Evolutionary conservation across 2,113 vertebrate genomes (phyloP).

Genomic region (Alectura lathami): DNA sequence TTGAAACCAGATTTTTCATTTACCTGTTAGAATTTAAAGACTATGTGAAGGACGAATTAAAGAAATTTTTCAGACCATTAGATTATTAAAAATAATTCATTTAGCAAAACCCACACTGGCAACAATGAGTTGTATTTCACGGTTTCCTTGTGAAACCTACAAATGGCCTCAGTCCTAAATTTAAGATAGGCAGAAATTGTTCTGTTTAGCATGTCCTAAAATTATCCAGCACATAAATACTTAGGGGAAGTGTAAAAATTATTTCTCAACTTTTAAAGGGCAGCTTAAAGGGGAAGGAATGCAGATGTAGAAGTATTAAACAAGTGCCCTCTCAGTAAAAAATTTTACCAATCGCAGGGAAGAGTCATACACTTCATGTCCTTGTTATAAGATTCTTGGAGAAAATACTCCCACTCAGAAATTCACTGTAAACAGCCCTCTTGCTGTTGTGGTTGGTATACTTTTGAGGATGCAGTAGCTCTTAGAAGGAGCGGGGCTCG

Average conservation of each 20-base stretch:
- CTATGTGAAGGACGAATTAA: neutral
- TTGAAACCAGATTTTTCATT: constrained; percentile 2
- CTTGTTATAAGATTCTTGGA: constrained; percentile 43
- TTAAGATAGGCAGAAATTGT: constrained; percentile 39
- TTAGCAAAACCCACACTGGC: neutral
- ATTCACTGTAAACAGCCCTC: constrained; percentile 36
- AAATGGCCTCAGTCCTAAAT: constrained; percentile 38
- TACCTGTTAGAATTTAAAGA: constrained; percentile 16
- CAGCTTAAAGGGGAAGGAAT: constrained; percentile 43
- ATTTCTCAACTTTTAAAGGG: constrained; percentile 33
- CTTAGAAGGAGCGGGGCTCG: constrained; percentile 29
- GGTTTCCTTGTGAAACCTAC: constrained; percentile 18
- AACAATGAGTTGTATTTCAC: constrained; percentile 45
- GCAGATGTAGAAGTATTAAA: constrained; percentile 42
- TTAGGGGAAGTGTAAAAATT: constrained; percentile 61
- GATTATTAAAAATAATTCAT: neutral
- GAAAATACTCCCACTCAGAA: constrained; percentile 64
- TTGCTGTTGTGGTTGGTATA: constrained; percentile 42
- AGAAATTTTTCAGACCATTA: neutral
- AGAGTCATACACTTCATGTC: constrained; percentile 15
- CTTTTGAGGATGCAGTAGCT: constrained; percentile 56
- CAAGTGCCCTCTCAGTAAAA: neutral
- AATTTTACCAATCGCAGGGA: neutral
- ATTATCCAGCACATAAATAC: constrained; percentile 29
- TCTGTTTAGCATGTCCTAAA: constrained; percentile 54